Evolutionary conservation across 2,113 vertebrate genomes (phyloP).

Genomic region (Myiozetetes cayanensis): DNA sequence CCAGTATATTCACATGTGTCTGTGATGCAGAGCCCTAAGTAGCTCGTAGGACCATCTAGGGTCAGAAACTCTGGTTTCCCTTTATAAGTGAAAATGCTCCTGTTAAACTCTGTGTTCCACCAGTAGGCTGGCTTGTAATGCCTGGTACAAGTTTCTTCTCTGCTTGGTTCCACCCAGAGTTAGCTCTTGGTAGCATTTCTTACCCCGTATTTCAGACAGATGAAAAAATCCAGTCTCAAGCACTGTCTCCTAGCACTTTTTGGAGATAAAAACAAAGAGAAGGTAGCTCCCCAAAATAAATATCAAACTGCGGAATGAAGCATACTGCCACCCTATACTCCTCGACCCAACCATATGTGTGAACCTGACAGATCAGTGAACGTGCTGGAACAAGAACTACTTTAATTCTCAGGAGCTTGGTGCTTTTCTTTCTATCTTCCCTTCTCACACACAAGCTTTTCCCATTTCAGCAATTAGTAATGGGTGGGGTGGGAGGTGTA

Average conservation of each 20-base stretch:
- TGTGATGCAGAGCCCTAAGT: background rate
- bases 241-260: background rate
- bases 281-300: background rate
- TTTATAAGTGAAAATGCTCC: background rate
- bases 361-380: background rate
- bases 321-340: background rate
- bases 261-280: background rate
- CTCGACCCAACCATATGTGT: background rate
- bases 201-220: background rate
- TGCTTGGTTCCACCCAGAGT: background rate
- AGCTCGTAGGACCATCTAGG: background rate
- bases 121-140: background rate
- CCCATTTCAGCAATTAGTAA: background rate
- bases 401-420: background rate
- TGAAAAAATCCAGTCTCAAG: background rate
- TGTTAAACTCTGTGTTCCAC: background rate
- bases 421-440: background rate
- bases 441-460: background rate
- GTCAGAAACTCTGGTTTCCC: background rate
- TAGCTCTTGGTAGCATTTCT: background rate
- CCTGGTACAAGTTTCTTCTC: background rate
- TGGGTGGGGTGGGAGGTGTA: background rate
- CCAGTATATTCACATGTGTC: accelerated
- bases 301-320: background rate
- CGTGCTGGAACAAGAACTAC: background rate